Percentiles rank a stretch among this genome's conserved stretches.
Conservation (phyloP, 1,140 invertebrate species). For the Oreohelix idahoensis region DNA sequence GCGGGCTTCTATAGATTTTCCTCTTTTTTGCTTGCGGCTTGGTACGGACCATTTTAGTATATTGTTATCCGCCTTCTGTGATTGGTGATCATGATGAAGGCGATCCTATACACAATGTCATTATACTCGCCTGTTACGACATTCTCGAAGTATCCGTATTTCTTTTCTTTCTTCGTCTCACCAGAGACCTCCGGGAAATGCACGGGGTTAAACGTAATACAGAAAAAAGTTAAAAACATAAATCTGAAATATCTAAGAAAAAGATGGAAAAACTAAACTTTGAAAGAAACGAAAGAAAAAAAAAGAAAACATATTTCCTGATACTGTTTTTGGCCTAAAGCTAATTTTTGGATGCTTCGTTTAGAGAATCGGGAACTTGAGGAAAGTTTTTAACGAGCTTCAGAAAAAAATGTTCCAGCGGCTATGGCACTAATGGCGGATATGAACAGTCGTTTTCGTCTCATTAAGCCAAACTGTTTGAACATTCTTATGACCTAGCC, state of each 20-base stretch:
- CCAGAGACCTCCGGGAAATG: too few species aligned
- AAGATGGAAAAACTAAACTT: background rate
- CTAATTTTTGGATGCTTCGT: background rate
- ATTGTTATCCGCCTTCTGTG: too few species aligned
- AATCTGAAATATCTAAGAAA: background rate
- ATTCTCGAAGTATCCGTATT: too few species aligned
- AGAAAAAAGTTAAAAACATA: background rate
- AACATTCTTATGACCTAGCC: background rate
- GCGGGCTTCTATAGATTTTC: too few species aligned
- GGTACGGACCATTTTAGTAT: too few species aligned
- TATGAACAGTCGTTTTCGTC: background rate
- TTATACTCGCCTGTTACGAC: too few species aligned
- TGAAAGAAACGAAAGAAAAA: background rate
- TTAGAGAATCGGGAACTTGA: background rate
- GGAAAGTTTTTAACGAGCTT: background rate
- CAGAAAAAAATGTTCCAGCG: background rate
- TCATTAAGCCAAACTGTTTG: background rate
- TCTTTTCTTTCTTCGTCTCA: too few species aligned
- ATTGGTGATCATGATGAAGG: too few species aligned
- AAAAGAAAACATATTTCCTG: background rate
- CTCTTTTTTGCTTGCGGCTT: too few species aligned
- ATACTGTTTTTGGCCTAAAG: background rate
- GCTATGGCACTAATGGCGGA: background rate
- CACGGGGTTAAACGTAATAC: too few species aligned
- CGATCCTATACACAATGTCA: too few species aligned